Conservation (phyloP, 1,140 invertebrate genomes). For the Trachelipus rathkii region DNA sequence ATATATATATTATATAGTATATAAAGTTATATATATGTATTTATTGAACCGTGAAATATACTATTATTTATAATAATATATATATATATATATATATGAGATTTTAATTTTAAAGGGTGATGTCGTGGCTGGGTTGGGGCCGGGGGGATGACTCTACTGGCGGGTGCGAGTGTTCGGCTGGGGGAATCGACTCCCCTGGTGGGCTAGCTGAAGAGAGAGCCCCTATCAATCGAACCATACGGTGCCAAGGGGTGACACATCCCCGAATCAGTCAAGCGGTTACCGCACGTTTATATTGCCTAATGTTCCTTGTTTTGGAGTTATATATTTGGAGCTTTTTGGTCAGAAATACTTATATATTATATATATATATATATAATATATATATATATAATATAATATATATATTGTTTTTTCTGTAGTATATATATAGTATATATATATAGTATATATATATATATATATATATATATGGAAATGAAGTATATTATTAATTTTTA, state of each 20-base stretch:
- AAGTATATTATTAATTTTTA: too few species aligned
- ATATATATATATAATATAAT: conserved; percentile 35
- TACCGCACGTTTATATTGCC: conserved; percentile 55
- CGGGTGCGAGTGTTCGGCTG: conserved; percentile 20
- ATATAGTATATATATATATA: conserved; percentile 17
- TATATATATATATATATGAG: too few species aligned
- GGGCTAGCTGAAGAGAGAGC: conserved; percentile 24
- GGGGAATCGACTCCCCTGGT: conserved; percentile 32
- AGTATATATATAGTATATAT: conserved; percentile 42
- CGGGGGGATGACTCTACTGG: conserved; percentile 32
- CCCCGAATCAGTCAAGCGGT: conserved; percentile 58
- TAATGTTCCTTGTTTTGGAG: conserved; percentile 62
- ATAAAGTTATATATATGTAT: too few species aligned
- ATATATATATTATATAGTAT: too few species aligned
- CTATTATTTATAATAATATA: too few species aligned
- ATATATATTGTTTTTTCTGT: too few species aligned
- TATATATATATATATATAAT: conserved; percentile 23
- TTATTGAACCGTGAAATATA: too few species aligned
- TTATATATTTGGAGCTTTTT: conserved; percentile 62
- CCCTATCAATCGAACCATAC: conserved; percentile 25
- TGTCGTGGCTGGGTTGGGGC: conserved; percentile 30
- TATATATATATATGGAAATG: conserved; percentile 17
- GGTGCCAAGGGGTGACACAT: conserved; percentile 53
- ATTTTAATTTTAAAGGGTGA: conserved; percentile 22
- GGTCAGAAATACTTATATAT: conserved; percentile 51